A percentile compares a stretch with the other conserved stretches of the same genome.
phyloP scores from a whole-genome alignment of 2,888 invertebrate species.

The Troglohyphantes excavatus region DNA sequence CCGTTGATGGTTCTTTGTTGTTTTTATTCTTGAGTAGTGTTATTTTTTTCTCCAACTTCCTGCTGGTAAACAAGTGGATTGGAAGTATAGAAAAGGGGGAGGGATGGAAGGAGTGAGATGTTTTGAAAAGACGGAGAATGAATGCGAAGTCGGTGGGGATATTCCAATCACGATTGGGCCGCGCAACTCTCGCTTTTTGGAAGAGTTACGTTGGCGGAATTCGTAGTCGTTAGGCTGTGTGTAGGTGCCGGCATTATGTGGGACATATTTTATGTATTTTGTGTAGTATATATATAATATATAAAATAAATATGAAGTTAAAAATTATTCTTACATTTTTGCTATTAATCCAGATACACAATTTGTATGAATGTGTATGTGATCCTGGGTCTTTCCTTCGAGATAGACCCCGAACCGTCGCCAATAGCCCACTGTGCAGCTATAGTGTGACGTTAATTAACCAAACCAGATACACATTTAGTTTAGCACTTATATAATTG shows the following conservation, averaged over 20 bases:
- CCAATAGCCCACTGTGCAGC: too few relatives aligned
- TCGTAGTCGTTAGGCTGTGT: not conserved
- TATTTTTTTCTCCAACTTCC: not conserved
- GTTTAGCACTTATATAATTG: too few relatives aligned
- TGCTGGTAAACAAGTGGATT: conserved; percentile 39
- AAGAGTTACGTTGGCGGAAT: not conserved
- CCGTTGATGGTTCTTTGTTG: not conserved
- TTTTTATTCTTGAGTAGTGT: conserved; percentile 7
- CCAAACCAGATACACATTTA: too few relatives aligned
- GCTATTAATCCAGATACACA: too few relatives aligned
- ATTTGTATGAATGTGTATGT: too few relatives aligned
- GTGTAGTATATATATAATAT: too few relatives aligned
- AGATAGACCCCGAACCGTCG: too few relatives aligned
- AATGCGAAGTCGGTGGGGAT: not conserved
- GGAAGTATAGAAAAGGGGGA: not conserved
- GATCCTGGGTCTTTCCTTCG: too few relatives aligned
- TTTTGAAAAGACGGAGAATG: not conserved
- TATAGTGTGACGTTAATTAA: too few relatives aligned
- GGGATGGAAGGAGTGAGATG: not conserved
- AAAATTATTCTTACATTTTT: too few relatives aligned
- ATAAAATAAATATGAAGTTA: too few relatives aligned
- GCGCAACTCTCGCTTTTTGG: not conserved
- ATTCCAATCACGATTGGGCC: not conserved
- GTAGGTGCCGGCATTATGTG: not conserved
- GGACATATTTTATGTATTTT: too few relatives aligned